Percentiles rank a stretch among this genome's conserved stretches.
phyloP scores from a whole-genome alignment of 2,888 invertebrate genomes.

The Drosophila seclusa region DNA sequence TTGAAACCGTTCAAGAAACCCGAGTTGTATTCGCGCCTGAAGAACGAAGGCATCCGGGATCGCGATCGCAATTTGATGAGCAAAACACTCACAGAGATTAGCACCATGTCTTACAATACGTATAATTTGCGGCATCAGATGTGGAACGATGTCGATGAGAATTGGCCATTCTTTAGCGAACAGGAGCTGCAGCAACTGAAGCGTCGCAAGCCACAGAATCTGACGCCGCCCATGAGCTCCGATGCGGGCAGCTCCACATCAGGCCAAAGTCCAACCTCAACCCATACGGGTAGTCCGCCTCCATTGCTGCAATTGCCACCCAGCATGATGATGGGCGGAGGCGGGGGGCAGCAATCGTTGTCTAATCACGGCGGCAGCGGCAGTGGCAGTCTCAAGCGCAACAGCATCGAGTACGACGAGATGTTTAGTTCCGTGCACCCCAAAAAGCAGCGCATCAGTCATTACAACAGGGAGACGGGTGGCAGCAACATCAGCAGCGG shows the following conservation, averaged over 20 bases:
- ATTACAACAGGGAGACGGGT: conserved; percentile 88
- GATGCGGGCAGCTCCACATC: conserved; percentile 91
- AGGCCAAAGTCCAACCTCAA: conserved; percentile 92
- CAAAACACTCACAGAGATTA: conserved; percentile 92
- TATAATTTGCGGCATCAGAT: conserved; percentile 94
- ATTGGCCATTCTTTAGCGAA: conserved; percentile 97
- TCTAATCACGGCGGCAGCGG: conserved; percentile 20
- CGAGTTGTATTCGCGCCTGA: conserved; percentile 93
- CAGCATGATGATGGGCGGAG: conserved; percentile 14
- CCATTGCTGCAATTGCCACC: conserved; percentile 78
- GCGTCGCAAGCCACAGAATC: conserved; percentile 95
- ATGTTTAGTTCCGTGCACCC: conserved; percentile 83
- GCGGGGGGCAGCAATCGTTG: conserved; percentile 24
- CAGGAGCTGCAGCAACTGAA: conserved; percentile 95
- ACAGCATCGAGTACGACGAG: conserved; percentile 86
- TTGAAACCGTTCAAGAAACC: conserved; percentile 97
- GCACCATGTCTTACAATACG: conserved; percentile 92
- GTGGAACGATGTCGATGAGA: conserved; percentile 97
- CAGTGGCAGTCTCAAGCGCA: conserved; percentile 85
- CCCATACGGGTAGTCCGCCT: conserved; percentile 91
- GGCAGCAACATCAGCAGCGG: conserved; percentile 2
- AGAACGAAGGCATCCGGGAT: conserved; percentile 94
- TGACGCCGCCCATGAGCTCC: conserved; percentile 94
- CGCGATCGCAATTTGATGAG: conserved; percentile 91
- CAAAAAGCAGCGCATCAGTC: conserved; percentile 95